Conservation (phyloP, 92 coral and sea anemone genomes). For the Porites lobata region DNA sequence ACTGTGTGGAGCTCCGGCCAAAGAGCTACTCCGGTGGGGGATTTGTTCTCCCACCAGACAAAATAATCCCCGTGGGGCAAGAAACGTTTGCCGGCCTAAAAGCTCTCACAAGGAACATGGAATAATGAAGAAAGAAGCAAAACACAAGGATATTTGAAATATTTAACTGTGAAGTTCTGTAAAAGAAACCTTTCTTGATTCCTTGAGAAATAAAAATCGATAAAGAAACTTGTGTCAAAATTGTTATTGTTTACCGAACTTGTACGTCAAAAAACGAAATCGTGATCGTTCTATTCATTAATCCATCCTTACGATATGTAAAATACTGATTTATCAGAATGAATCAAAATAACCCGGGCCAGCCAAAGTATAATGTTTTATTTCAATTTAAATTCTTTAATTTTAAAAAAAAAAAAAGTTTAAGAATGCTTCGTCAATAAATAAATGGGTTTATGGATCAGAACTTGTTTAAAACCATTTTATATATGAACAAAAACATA, state of each 20-base stretch:
- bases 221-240: neutral
- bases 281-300: too few species aligned
- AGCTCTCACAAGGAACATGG: constrained; percentile 77
- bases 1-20: constrained; percentile 90
- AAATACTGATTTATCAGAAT: too few species aligned
- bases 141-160: neutral
- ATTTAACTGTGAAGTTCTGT: neutral
- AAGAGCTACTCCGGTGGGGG: constrained; percentile 46
- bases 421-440: too few species aligned
- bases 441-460: too few species aligned
- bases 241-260: neutral
- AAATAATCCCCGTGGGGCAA: constrained; percentile 82
- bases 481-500: too few species aligned
- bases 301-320: too few species aligned
- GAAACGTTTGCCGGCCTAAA: constrained; percentile 92
- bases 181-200: neutral
- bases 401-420: too few species aligned
- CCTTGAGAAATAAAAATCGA: neutral
- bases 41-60: constrained; percentile 71
- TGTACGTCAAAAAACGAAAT: too few species aligned
- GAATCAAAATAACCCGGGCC: too few species aligned
- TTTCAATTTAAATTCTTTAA: too few species aligned
- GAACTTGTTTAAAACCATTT: too few species aligned
- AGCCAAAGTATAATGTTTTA: too few species aligned
- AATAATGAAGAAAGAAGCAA: neutral